Percentiles rank a stretch among this genome's conserved stretches.
Conservation (phyloP, 2,113 vertebrate species). For the Oreochromis aureus region DNA sequence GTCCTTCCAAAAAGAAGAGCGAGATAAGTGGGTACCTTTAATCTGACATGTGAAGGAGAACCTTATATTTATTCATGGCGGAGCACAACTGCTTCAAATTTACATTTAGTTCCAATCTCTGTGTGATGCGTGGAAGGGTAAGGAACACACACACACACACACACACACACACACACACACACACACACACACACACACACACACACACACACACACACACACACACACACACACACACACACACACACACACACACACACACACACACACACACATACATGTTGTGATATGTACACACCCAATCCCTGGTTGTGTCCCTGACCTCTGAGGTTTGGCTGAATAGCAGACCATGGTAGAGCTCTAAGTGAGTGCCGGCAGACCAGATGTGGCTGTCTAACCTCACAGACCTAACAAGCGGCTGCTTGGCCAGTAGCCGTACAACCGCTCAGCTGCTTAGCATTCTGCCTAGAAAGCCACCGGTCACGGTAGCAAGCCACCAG, state of each 20-base stretch:
- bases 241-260: neutral
- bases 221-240: no score
- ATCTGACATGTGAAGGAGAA: neutral
- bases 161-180: no score
- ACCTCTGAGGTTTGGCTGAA: constrained; percentile 65
- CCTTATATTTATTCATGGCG: constrained; percentile 1
- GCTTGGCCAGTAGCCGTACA: constrained; percentile 45
- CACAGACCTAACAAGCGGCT: constrained; percentile 49
- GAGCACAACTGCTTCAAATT: constrained; percentile 9
- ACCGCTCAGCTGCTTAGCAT: constrained; percentile 18
- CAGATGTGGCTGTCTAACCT: constrained; percentile 53
- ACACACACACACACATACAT: neutral
- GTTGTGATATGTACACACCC: neutral
- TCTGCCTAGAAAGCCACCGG: constrained; percentile 22
- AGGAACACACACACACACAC: neutral
- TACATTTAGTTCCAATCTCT: constrained; percentile 9
- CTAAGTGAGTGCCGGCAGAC: constrained; percentile 44
- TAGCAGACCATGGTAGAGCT: constrained; percentile 28
- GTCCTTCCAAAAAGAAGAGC: neutral
- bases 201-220: neutral
- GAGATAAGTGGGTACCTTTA: neutral
- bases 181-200: neutral
- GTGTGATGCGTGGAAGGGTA: neutral
- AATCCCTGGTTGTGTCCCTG: constrained; percentile 22
- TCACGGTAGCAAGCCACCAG: constrained; percentile 23